Evolutionary conservation across 1,140 invertebrate genomes (phyloP).

Genomic region (Camponotus floridanus): DNA sequence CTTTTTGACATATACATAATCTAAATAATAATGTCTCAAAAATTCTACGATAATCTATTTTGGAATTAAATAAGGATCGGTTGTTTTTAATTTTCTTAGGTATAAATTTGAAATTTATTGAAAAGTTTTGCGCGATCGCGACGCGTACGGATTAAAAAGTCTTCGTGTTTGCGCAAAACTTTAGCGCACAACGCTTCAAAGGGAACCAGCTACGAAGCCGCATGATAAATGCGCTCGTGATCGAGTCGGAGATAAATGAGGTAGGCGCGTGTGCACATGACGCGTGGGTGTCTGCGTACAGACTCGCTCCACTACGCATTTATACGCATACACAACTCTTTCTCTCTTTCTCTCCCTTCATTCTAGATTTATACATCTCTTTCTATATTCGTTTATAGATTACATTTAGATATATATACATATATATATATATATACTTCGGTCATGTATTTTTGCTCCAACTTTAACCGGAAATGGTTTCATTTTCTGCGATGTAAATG

Average conservation of each 20-base stretch:
- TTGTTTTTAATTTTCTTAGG: constrained; percentile 4
- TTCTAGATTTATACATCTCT: constrained; percentile 33
- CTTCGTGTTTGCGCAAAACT: constrained; percentile 48
- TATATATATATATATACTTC: not conserved
- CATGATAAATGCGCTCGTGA: constrained; percentile 56
- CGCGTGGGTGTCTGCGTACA: not conserved
- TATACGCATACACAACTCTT: constrained; percentile 17
- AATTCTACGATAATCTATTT: not conserved
- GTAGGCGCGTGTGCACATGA: not conserved
- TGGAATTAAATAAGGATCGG: not conserved
- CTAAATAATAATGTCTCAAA: not conserved
- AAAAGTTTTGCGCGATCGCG: constrained; percentile 30
- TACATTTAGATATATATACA: too few relatives aligned
- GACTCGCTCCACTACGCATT: not conserved
- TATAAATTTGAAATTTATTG: constrained; percentile 20
- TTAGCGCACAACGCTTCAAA: constrained; percentile 31
- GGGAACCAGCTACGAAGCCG: constrained; percentile 17
- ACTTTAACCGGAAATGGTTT: not conserved
- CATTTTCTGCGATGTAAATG: constrained; percentile 1
- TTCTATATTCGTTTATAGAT: constrained; percentile 20
- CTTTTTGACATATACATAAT: not conserved
- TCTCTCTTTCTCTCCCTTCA: constrained; percentile 4
- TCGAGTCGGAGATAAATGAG: constrained; percentile 61
- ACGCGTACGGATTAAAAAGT: constrained; percentile 48
- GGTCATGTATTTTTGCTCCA: not conserved